A percentile compares a stretch with the other conserved stretches of the same genome.
Conservation (phyloP, 2,113 vertebrate genomes). For the Heterotilapia buettikoferi region DNA sequence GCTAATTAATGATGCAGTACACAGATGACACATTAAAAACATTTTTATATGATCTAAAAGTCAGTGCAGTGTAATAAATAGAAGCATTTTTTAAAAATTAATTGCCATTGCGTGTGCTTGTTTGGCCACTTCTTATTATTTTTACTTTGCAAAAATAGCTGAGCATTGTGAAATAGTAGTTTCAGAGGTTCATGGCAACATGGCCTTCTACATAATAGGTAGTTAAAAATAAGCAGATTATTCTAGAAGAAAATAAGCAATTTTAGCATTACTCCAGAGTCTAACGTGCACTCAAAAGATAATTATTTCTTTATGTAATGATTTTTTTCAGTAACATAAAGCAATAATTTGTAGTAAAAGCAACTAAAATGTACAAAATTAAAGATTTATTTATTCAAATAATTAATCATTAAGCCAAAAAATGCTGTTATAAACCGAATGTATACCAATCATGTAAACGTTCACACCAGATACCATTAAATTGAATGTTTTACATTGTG, state of each 20-base stretch:
- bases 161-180: background rate
- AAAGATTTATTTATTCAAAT: background rate
- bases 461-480: background rate
- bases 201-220: background rate
- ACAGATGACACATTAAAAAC: background rate
- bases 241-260: background rate
- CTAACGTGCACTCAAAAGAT: background rate
- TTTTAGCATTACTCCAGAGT: background rate
- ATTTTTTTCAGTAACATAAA: background rate
- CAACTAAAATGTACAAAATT: background rate
- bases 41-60: background rate
- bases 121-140: background rate
- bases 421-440: background rate
- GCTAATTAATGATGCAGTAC: conserved; percentile 10
- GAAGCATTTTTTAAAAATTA: background rate
- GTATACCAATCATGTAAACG: background rate
- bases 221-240: background rate
- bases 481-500: background rate
- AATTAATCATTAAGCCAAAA: background rate
- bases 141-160: background rate
- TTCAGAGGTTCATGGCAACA: background rate
- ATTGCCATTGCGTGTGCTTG: background rate
- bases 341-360: background rate
- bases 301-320: background rate
- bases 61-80: background rate